A percentile compares a stretch with the other conserved stretches of the same genome.
Evolutionary conservation across 2,113 vertebrate species (phyloP).

Genomic region (Engystomops pustulosus): DNA sequence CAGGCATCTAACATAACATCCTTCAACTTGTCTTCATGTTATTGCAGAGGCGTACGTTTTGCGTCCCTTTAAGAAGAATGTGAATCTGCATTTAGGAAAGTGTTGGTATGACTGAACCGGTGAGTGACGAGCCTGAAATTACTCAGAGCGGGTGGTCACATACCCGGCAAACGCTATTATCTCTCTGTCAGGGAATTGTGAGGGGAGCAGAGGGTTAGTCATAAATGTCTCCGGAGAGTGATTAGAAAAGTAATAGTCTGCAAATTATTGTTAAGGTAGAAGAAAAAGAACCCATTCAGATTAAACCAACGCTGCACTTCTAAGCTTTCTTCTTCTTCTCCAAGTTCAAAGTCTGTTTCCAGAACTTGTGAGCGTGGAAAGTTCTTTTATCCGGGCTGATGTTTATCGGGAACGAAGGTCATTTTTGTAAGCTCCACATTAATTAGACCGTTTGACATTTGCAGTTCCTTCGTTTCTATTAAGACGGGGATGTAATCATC

Average conservation of each 20-base stretch:
- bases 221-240: conserved; percentile 12
- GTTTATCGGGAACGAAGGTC: not conserved
- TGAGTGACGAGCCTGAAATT: conserved; percentile 15
- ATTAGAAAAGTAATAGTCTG: conserved; percentile 32
- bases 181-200: conserved; percentile 12
- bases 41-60: no score
- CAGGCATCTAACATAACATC: no score
- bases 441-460: conserved; percentile 1
- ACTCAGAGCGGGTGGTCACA: conserved; percentile 21
- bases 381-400: not conserved
- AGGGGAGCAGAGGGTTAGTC: conserved; percentile 16
- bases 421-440: not conserved
- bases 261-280: conserved; percentile 17
- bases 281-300: conserved; percentile 13
- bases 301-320: not conserved
- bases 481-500: not conserved
- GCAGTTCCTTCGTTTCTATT: not conserved
- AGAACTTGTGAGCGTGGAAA: not conserved
- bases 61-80: not conserved
- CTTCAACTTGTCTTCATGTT: no score
- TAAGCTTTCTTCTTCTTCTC: conserved; percentile 6
- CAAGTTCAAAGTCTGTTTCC: conserved; percentile 2
- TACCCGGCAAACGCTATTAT: conserved; percentile 13
- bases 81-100: conserved; percentile 1
- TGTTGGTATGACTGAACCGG: not conserved